Evolutionary conservation across 1,140 invertebrate species (phyloP).

Genomic region (Teleopsis dalmanni): DNA sequence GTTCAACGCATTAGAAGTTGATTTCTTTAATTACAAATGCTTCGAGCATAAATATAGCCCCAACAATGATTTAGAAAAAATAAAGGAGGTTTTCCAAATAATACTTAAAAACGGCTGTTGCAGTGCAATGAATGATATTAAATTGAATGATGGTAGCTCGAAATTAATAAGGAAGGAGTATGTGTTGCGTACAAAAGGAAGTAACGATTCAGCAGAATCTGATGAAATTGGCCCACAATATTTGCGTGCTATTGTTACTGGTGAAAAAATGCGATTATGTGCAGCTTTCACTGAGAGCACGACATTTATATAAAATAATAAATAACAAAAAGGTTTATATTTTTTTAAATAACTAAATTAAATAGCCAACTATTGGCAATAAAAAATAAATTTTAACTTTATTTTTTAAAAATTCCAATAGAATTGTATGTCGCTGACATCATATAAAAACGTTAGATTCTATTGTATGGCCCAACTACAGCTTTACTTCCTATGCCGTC

Average conservation of each 20-base stretch:
- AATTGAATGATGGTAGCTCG: constrained; percentile 23
- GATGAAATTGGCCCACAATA: constrained; percentile 32
- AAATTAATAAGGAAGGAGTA: constrained; percentile 38
- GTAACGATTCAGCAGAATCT: not conserved
- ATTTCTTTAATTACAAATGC: constrained; percentile 33
- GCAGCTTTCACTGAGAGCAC: constrained; percentile 42
- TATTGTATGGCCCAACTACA: no score
- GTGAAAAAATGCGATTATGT: constrained; percentile 34
- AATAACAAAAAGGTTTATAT: not conserved
- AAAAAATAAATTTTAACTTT: no score
- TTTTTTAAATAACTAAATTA: no score
- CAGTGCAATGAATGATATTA: constrained; percentile 19
- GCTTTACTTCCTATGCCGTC: no score
- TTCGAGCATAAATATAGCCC: constrained; percentile 23
- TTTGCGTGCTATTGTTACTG: constrained; percentile 35
- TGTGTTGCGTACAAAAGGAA: constrained; percentile 24
- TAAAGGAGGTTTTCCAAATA: constrained; percentile 28
- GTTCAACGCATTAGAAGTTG: constrained; percentile 24
- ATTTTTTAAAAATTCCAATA: no score
- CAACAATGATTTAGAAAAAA: not conserved
- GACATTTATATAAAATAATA: constrained; percentile 18
- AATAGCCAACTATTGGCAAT: no score
- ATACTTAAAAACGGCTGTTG: constrained; percentile 27
- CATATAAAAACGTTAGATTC: no score
- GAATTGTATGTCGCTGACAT: no score